phyloP scores from a whole-genome alignment of 2,113 vertebrate species.

The Leuciscus idus region DNA sequence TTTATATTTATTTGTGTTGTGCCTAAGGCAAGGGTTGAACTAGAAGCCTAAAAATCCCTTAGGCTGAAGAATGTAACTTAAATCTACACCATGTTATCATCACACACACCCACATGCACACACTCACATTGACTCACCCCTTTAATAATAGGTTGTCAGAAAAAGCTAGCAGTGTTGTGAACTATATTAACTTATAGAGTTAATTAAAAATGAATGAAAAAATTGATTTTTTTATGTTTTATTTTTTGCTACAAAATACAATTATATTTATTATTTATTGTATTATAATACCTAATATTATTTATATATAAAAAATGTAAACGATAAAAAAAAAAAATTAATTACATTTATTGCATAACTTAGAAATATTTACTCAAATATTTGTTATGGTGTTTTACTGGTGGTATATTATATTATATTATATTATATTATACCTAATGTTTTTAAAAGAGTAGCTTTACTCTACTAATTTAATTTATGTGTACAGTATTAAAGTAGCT shows the following conservation, averaged over 20 bases:
- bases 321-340: neutral
- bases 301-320: too few relatives aligned
- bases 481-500: neutral
- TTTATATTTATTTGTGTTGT: slow-evolving; percentile 1
- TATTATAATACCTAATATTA: too few relatives aligned
- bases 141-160: neutral
- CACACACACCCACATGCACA: neutral
- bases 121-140: neutral
- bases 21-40: neutral
- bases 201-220: neutral
- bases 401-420: neutral
- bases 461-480: neutral
- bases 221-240: too few relatives aligned
- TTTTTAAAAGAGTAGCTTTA: neutral
- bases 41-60: slow-evolving; percentile 17
- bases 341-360: neutral
- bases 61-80: slow-evolving; percentile 1
- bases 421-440: neutral
- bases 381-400: neutral
- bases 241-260: too few relatives aligned
- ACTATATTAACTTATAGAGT: neutral
- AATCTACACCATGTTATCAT: slow-evolving; percentile 29
- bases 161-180: neutral
- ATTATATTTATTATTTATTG: too few relatives aligned
- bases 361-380: too few relatives aligned